Base-by-base conservation (phyloP, 2,113 vertebrate species). In the Dunckerocampus dactyliophorus region DNA sequence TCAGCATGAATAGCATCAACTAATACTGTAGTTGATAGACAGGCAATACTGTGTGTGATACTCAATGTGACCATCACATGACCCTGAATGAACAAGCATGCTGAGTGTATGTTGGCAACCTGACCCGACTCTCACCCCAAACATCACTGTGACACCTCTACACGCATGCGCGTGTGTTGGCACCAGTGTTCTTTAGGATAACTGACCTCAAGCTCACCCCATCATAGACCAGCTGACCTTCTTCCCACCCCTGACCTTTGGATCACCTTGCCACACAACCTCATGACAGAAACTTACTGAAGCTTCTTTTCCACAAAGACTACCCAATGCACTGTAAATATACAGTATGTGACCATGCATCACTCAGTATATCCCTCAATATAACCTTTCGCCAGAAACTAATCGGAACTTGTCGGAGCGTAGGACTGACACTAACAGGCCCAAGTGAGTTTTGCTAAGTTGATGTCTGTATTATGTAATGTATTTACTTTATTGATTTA, bases 41-140 rank as follows among this genome's bases (percentile, higher is more conserved):
- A 49, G 62, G 34, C 56, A 39, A 58, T 17, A 4, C 14, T 56
- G 53, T 57, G 61, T 28, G 59, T n/a, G 51, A 50, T 63, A n/a
- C 57, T 65, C 59, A 64, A 53, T 71, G 71, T 69, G 89, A 89
- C 90, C 91, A 81, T 72, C 71, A 74, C 50, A 66, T 88, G 92
- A 91, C 89, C 89, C 73, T 73, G 6, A 31, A 59, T 71, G 59
- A 65, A 74, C 82, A 71, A 10, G n/a, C 6, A 1, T 4, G 2
- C 67, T 62, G 54, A 66, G 80, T 54, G 57, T 20, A 64, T 80
- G 47, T 62, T 69, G 71, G 1, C 60, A 53, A 52, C 47, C 72
- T 93, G 93, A 94, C 93, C 93, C 91, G 86, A 73, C 65, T 83
- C 79, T 88, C 73, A 86, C 77, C 86, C 77, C 69, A 1, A 71